These are phyloP conservation scores for Conchocele bisecta DNA, from an alignment of 2,888 invertebrate genomes.

Conservation along the genomic window DNA sequence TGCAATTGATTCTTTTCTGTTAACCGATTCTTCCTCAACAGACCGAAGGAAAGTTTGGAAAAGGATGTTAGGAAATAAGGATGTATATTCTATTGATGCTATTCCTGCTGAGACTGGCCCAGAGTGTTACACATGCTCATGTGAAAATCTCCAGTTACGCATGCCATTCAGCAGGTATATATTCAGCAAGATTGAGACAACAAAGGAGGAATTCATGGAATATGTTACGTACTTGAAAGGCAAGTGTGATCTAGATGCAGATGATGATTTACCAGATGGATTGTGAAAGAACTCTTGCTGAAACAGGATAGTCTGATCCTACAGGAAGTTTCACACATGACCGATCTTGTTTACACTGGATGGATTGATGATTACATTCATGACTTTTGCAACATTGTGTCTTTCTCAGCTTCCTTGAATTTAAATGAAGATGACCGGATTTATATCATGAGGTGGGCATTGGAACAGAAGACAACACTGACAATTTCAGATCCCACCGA, in stretches of 20 bases:
- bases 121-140: conserved; percentile 51
- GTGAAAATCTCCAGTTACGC: conserved; percentile 23
- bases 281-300: conserved; percentile 25
- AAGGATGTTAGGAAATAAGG: conserved; percentile 8
- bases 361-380: conserved; percentile 31
- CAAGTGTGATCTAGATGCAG: conserved; percentile 46
- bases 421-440: neutral
- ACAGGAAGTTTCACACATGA: conserved; percentile 16
- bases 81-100: conserved; percentile 30
- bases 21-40: conserved; percentile 3
- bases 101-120: conserved; percentile 48
- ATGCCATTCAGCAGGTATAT: conserved; percentile 54
- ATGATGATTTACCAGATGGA: conserved; percentile 45
- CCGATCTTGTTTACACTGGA: conserved; percentile 1
- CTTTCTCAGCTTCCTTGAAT: neutral
- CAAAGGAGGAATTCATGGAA: conserved; percentile 49
- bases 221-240: conserved; percentile 31
- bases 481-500: neutral
- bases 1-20: conserved; percentile 43
- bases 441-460: conserved; percentile 11
- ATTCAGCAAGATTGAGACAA: conserved; percentile 41
- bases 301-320: conserved; percentile 40
- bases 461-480: conserved; percentile 3
- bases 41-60: conserved; percentile 29
- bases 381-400: conserved; percentile 44